phyloP scores from a whole-genome alignment of 2,797 vertebrate species.

The Lophotriccus pileatus region DNA sequence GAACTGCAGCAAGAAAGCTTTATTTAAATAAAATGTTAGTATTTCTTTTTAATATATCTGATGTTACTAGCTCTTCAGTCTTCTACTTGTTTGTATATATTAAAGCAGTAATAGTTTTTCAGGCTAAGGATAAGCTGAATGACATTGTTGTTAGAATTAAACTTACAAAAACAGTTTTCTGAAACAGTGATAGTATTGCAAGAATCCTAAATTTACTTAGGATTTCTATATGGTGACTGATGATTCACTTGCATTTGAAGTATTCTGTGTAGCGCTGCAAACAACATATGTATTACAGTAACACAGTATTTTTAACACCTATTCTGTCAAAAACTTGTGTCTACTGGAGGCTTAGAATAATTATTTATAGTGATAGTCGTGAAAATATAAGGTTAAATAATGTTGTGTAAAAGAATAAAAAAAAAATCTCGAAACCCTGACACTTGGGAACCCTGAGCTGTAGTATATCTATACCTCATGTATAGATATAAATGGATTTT shows the following conservation, averaged over 20 bases:
- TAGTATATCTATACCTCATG: accelerated
- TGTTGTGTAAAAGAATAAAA: neutral
- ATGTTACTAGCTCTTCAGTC: neutral
- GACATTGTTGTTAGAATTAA: neutral
- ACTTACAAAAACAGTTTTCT: neutral
- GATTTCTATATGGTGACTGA: neutral
- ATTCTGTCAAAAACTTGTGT: neutral
- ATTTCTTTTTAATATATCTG: neutral
- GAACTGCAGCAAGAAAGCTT: neutral
- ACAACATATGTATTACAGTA: neutral
- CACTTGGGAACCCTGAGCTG: neutral
- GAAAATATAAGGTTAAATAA: neutral
- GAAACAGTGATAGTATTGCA: neutral
- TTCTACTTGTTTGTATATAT: neutral
- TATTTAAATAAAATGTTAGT: neutral
- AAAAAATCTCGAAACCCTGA: neutral
- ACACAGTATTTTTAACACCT: neutral
- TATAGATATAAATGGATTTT: neutral
- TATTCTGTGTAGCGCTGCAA: neutral
- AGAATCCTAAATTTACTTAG: neutral
- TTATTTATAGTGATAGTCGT: neutral
- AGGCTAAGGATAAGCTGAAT: neutral
- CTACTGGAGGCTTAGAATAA: neutral
- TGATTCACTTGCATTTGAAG: neutral
- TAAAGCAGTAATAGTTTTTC: neutral